Evolutionary conservation across 2,113 vertebrate genomes (phyloP).

Genomic region (Sinocyclocheilus anophthalmus): DNA sequence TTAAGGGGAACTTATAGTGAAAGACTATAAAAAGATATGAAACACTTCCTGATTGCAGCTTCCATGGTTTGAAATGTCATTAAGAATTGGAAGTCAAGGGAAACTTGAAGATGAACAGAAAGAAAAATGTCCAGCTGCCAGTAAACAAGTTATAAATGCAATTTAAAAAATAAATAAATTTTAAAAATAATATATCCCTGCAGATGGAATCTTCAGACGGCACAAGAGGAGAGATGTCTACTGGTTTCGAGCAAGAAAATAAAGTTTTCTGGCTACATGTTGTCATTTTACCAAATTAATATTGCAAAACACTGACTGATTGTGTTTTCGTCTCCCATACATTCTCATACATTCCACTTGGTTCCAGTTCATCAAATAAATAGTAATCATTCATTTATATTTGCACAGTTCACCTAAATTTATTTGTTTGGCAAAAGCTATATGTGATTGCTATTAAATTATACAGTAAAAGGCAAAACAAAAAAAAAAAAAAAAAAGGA

Average conservation of each 20-base stretch:
- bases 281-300: neutral
- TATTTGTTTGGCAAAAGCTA: neutral
- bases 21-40: constrained; percentile 14
- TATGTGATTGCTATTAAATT: neutral
- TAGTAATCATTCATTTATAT: neutral
- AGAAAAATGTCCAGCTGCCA: neutral
- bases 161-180: neutral
- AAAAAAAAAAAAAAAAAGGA: no score
- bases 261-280: neutral
- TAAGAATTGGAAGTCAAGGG: neutral
- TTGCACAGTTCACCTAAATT: neutral
- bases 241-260: neutral
- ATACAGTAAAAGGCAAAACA: no score
- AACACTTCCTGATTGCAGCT: constrained; percentile 16
- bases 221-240: neutral
- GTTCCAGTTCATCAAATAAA: neutral
- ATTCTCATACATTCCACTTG: neutral
- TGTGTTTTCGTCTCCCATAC: neutral
- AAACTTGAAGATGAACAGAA: constrained; percentile 1
- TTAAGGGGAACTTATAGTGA: neutral
- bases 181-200: neutral
- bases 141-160: neutral
- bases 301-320: neutral
- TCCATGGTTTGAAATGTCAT: neutral
- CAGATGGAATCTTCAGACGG: neutral